Conservation (phyloP, 2,888 invertebrate genomes). For the Bedellia somnulentella region DNA sequence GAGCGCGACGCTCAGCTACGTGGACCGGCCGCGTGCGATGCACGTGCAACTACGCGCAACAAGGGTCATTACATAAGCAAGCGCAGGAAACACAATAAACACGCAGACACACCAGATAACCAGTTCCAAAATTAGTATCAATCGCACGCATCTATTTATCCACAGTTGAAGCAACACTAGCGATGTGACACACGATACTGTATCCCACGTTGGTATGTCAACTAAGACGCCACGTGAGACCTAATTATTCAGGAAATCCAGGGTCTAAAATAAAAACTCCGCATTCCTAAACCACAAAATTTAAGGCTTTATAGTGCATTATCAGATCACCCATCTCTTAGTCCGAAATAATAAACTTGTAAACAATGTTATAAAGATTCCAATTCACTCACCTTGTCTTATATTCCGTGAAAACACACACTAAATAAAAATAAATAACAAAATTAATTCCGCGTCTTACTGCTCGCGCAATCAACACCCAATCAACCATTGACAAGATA, state of each 20-base stretch:
- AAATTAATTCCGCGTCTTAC: slow-evolving; percentile 50
- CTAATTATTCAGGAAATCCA: slow-evolving; percentile 14
- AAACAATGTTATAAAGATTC: slow-evolving; percentile 7
- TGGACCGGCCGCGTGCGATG: slow-evolving; percentile 44
- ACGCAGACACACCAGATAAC: slow-evolving; percentile 23
- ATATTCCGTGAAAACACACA: slow-evolving; percentile 16
- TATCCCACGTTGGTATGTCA: slow-evolving; percentile 15
- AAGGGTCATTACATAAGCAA: slow-evolving; percentile 47
- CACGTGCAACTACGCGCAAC: slow-evolving; percentile 25
- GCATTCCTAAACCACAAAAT: no score
- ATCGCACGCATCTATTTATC: slow-evolving; percentile 8
- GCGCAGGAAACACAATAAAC: slow-evolving; percentile 24
- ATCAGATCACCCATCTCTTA: no score
- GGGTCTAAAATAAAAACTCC: slow-evolving; percentile 28
- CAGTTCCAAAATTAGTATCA: slow-evolving; percentile 55
- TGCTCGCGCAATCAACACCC: slow-evolving; percentile 46
- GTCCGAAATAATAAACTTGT: no score
- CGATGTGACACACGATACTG: slow-evolving; percentile 49
- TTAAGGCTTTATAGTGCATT: no score
- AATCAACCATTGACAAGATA: slow-evolving; percentile 44
- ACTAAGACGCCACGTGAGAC: slow-evolving; percentile 16
- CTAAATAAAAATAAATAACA: slow-evolving; percentile 43
- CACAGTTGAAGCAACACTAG: slow-evolving; percentile 22
- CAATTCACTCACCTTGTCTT: background rate
- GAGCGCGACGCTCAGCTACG: slow-evolving; percentile 31